Base-by-base conservation (phyloP, 2,888 invertebrate genomes). In the Allygus modestus region DNA sequence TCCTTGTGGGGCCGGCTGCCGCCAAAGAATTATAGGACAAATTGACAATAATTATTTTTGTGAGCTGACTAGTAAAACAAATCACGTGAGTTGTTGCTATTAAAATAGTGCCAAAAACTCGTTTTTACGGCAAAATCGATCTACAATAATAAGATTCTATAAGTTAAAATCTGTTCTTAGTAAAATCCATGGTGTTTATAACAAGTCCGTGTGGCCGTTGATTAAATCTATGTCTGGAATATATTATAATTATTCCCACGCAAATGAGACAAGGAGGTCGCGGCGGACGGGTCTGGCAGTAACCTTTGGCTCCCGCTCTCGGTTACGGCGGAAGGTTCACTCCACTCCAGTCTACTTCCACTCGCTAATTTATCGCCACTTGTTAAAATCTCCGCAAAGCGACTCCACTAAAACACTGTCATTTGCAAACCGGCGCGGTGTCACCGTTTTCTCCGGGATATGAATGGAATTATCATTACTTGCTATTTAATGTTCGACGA, bases 391-490 rank as follows among this genome's bases (percentile, higher is more conserved):
- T 41, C 71, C 41, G 41, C 71, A 41, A 20, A 37, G 41, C 71
- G 71, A 41, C 71, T 71, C 71, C 71, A 41, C 71, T 71, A 20
- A 71, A 71, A 23, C 71, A 23, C 71, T 71, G 71, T 71, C 71
- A 41, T 71, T 71, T 41, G 41, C 71, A 41, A 71, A 2, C 41
- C 37, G 37, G 41, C 15, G 71, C 41, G 54, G 7, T n/a, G 71
- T 71, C 41, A 12, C 33, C 15, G 41, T 41, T n/a, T 71, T 71
- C 41, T 71, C 71, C 71, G n/a, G 71, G 37, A 71, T 71, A 71
- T 41, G 71, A 71, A 71, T 71, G 71, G n/a, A 71, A 71, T 71
- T 71, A 71, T 71, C 71, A 41, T 71, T 71, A 71, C 41, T 41
- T 15, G 71, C 37, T 20, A 20, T 71, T 71, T 71, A 41, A 69